Conservation (phyloP, 2,113 vertebrate species). For the Myotis yumanensis region DNA sequence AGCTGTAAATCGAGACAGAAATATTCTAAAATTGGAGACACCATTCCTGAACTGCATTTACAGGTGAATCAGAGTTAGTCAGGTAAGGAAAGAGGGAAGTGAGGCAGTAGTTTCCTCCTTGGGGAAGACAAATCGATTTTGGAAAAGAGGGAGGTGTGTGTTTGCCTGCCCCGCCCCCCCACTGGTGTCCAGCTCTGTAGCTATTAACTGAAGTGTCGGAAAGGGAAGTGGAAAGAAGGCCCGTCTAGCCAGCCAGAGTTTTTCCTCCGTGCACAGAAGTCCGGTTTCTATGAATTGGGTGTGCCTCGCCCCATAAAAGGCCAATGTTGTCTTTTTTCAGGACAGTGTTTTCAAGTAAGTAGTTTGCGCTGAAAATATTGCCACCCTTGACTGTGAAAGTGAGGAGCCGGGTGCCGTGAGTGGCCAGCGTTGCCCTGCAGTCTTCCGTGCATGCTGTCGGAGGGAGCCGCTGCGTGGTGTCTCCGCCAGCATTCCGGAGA, state of each 20-base stretch:
- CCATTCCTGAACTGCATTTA: not conserved
- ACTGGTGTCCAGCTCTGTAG: not conserved
- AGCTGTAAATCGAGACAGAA: not conserved
- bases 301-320: not conserved
- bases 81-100: not conserved
- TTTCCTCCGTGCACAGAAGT: not conserved
- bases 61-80: not conserved
- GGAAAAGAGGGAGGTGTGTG: too few species aligned
- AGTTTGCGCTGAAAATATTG: not conserved
- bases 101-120: not conserved
- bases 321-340: not conserved
- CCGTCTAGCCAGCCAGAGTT: not conserved
- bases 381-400: not conserved
- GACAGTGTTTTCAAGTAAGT: not conserved
- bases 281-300: not conserved
- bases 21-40: not conserved
- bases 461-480: not conserved
- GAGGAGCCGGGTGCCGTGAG: not conserved
- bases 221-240: not conserved
- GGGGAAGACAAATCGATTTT: not conserved
- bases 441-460: fast-evolving
- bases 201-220: not conserved
- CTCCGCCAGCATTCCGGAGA: conserved; percentile 22
- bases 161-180: not conserved
- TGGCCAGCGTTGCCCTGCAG: not conserved